Percentiles rank a stretch among this genome's conserved stretches.
phyloP scores from a whole-genome alignment of 2,113 vertebrate species.

The Coracopsis vasa region DNA sequence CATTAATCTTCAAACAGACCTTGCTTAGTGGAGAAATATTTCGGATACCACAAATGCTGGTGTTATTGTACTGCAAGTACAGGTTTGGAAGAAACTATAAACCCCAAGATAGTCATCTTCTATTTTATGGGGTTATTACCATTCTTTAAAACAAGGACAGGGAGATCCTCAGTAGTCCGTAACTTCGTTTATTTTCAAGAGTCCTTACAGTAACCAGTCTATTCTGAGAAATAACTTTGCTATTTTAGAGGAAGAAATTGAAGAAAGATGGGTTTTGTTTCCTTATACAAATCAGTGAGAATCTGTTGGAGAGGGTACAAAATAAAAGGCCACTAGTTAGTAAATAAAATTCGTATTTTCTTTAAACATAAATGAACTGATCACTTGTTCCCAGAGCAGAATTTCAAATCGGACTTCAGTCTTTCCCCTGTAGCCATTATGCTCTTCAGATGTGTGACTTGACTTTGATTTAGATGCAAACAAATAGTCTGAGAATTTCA shows the following conservation, averaged over 20 bases:
- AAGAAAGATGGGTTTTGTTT: background rate
- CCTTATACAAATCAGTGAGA: background rate
- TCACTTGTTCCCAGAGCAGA: background rate
- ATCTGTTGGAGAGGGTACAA: background rate
- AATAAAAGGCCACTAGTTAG: background rate
- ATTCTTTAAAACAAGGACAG: background rate
- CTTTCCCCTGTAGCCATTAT: background rate
- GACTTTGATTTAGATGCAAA: background rate
- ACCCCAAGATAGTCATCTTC: background rate
- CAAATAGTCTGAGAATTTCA: background rate
- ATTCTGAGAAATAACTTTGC: background rate
- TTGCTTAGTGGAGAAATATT: background rate
- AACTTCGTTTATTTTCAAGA: background rate
- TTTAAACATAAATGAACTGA: background rate
- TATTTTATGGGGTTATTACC: background rate
- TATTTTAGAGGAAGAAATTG: background rate
- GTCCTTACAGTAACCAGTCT: slow-evolving; percentile 12
- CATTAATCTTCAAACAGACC: background rate
- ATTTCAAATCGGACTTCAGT: background rate
- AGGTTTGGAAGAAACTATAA: background rate
- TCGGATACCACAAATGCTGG: background rate
- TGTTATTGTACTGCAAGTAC: background rate
- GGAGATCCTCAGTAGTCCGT: background rate
- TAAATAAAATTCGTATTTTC: background rate
- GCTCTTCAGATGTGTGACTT: background rate